phyloP scores from a whole-genome alignment of 1,140 invertebrate genomes.

The Adoxophyes honmai region DNA sequence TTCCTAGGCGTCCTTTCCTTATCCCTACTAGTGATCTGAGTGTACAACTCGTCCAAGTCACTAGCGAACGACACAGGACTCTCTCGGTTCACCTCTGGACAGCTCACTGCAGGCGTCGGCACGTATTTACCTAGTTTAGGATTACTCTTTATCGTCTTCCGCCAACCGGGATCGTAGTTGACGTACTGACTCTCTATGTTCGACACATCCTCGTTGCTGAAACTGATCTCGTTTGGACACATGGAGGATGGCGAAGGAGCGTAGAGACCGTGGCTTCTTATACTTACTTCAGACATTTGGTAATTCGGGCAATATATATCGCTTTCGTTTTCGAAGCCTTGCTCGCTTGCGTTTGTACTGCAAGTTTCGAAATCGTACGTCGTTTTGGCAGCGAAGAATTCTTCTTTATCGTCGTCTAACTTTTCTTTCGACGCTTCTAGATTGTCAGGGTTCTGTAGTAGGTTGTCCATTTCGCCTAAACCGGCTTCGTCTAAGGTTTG shows the following conservation, averaged over 20 bases:
- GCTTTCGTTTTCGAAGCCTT: slow-evolving; percentile 76
- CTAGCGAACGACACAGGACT: slow-evolving; percentile 73
- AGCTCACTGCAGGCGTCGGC: slow-evolving; percentile 65
- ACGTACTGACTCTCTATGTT: slow-evolving; percentile 72
- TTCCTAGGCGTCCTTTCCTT: slow-evolving; percentile 46
- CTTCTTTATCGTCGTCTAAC: slow-evolving; percentile 58
- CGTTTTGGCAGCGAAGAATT: slow-evolving; percentile 64
- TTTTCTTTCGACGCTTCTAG: slow-evolving; percentile 48
- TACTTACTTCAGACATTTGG: slow-evolving; percentile 80
- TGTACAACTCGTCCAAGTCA: slow-evolving; percentile 79
- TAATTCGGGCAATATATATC: slow-evolving; percentile 79
- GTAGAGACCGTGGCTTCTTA: slow-evolving; percentile 79
- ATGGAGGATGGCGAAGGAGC: slow-evolving; percentile 77
- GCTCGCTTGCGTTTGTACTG: slow-evolving; percentile 69
- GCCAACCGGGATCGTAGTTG: slow-evolving; percentile 69
- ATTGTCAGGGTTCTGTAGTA: slow-evolving; percentile 43
- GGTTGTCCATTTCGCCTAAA: slow-evolving; percentile 44
- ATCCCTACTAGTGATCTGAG: slow-evolving; percentile 75
- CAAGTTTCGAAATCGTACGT: slow-evolving; percentile 76
- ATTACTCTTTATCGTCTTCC: slow-evolving; percentile 67
- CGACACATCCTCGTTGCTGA: slow-evolving; percentile 72
- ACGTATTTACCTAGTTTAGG: slow-evolving; percentile 66
- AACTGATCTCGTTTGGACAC: slow-evolving; percentile 74
- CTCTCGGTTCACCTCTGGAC: slow-evolving; percentile 65
- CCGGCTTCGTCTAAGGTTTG: slow-evolving; percentile 36